Conservation (phyloP, 2,888 invertebrate species). For the Ectemnius cavifrons region DNA sequence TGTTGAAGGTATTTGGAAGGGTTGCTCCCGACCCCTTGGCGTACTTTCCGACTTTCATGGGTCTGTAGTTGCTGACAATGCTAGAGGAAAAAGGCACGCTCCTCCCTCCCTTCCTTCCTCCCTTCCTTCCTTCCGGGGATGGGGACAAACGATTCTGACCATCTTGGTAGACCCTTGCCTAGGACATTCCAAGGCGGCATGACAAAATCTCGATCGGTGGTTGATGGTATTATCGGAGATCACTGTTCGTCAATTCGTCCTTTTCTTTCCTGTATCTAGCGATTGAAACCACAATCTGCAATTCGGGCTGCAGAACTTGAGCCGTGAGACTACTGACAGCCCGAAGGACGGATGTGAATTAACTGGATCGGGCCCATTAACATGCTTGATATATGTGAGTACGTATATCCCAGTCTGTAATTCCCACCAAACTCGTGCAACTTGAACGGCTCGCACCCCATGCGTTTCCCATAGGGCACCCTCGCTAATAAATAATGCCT, state of each 20-base stretch:
- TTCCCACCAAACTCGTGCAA: constrained; percentile 31
- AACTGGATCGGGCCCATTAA: constrained; percentile 20
- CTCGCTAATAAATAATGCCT: constrained; percentile 38
- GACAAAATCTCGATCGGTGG: no score
- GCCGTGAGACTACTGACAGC: neutral
- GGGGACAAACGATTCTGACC: no score
- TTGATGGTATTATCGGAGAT: constrained; percentile 1
- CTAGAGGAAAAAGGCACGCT: constrained; percentile 41
- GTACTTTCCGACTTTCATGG: constrained; percentile 51
- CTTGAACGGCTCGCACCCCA: constrained; percentile 5
- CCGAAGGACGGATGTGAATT: constrained; percentile 22
- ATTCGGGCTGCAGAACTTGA: neutral
- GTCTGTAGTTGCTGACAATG: constrained; percentile 62
- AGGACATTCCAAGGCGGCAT: no score
- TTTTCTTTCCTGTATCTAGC: neutral
- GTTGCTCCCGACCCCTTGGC: constrained; percentile 47
- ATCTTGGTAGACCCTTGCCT: no score
- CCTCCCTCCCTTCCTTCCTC: no score
- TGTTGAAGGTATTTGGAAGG: constrained; percentile 45
- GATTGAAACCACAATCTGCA: neutral
- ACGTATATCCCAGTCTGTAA: constrained; percentile 12
- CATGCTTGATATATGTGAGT: constrained; percentile 32
- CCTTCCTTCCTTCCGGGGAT: no score
- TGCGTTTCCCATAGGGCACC: constrained; percentile 55
- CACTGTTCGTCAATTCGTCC: no score